Base-by-base conservation (phyloP, 1,140 invertebrate genomes). In the Drosophila athabasca region DNA sequence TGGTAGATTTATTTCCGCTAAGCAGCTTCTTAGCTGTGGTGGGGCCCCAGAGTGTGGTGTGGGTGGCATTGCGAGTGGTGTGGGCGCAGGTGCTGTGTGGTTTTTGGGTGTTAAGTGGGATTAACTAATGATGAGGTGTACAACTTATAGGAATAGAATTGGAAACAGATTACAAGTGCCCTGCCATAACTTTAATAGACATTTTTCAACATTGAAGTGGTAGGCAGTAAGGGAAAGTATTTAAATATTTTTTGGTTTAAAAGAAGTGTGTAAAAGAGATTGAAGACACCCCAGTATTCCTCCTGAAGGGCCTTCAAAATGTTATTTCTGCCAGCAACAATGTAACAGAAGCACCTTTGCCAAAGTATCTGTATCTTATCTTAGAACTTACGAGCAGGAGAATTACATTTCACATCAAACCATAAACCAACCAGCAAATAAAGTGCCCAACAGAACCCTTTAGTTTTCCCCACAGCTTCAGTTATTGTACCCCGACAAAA, bases 1-100 rank as follows among this genome's bases (percentile, higher is more conserved):
- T 68, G 82, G 55, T 58, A 66, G 61, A 79, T 88, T 88, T 88
- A 76, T 88, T 75, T 59, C 58, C 35, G 70, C 61, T 71, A 66
- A 76, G 15, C 51, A 62, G 50, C 43, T 64, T 24, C 13, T 44
- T 39, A 35, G 13, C 41, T 43, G 62, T 43, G 62, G 50, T 57
- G 64, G 31, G 43, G 57, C 58, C 53, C 39, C 39, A 31, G 50
- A 26, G 29, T 41, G 59, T 57, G 60, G 19, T 74, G 62, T 67
- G 69, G 51, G 39, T 44, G 35, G n/a, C 41, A 58, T 43, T 59
- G 46, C 41, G 57, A 68, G 59, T 61, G 73, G 70, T 57, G 54
- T 41, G 61, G 46, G 35, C 43, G 74, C 74, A 77, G 75, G 75
- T 77, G 75, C 60, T 39, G 43, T 57, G 51, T 17, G 54, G 35